Percentiles rank a stretch among this genome's conserved stretches.
phyloP scores from a whole-genome alignment of 2,113 vertebrate genomes.

The Vidua chalybeata region DNA sequence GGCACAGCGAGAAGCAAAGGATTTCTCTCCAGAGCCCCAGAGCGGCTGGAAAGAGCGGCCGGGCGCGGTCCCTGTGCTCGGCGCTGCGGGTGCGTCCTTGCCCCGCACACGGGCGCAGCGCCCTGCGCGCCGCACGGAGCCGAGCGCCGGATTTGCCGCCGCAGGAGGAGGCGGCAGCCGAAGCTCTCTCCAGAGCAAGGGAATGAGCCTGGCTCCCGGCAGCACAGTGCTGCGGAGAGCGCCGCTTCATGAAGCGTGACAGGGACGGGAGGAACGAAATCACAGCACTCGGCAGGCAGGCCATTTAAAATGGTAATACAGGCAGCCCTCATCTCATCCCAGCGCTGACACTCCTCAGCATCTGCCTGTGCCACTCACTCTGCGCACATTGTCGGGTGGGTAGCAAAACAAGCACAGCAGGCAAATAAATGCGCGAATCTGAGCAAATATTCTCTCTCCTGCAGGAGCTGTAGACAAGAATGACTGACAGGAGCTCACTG shows the following conservation, averaged over 20 bases:
- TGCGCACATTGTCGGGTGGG: conserved; percentile 20
- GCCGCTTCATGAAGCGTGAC: conserved; percentile 34
- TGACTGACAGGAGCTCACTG: conserved; percentile 3
- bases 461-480: neutral
- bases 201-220: neutral
- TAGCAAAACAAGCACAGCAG: conserved; percentile 62
- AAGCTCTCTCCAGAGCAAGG: neutral
- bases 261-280: neutral
- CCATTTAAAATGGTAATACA: conserved; percentile 64
- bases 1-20: neutral
- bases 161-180: neutral
- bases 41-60: neutral
- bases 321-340: conserved; percentile 14
- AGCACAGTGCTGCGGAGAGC: neutral
- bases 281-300: neutral
- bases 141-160: neutral
- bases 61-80: fast-evolving
- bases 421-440: conserved; percentile 55
- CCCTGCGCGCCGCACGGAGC: neutral
- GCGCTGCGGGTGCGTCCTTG: fast-evolving
- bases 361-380: conserved; percentile 40
- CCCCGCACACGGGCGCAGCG: fast-evolving
- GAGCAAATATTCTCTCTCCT: conserved; percentile 14
- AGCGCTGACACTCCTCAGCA: neutral
- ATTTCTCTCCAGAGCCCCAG: neutral